Percentiles rank a stretch among this genome's conserved stretches.
Conservation (phyloP, 1,140 invertebrate species). For the Rhopalosiphum padi region DNA sequence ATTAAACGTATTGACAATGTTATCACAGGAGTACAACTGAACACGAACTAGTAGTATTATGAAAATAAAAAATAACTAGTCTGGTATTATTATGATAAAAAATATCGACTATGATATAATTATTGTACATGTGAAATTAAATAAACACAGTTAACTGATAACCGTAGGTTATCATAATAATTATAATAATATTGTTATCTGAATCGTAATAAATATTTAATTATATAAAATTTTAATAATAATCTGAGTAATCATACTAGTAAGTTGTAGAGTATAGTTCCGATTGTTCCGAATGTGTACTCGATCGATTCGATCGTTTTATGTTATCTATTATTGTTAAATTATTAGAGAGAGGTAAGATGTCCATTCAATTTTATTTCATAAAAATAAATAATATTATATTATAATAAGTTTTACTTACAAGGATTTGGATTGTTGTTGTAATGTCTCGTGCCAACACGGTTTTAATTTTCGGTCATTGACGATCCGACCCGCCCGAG, state of each 20-base stretch:
- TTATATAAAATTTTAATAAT: neutral
- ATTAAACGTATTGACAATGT: too few species aligned
- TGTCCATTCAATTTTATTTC: neutral
- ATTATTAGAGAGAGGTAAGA: neutral
- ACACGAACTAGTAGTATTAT: too few species aligned
- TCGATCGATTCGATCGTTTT: neutral
- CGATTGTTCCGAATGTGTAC: neutral
- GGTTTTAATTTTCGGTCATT: neutral
- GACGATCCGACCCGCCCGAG: neutral
- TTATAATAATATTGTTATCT: neutral
- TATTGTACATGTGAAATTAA: too few species aligned
- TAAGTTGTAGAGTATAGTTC: neutral
- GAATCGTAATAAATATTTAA: slow-evolving; percentile 6
- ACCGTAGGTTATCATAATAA: neutral
- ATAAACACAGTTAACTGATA: too few species aligned
- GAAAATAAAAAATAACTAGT: too few species aligned
- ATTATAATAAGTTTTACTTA: neutral
- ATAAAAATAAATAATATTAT: neutral
- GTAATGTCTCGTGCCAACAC: neutral
- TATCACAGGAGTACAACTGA: too few species aligned
- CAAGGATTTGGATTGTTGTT: neutral
- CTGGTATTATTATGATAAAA: too few species aligned
- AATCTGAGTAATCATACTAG: neutral
- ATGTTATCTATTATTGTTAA: neutral
- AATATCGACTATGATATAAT: too few species aligned